These are phyloP conservation scores for Drosophila gaucha DNA, from an alignment of 2,888 invertebrate species.

Conservation along the genomic window DNA sequence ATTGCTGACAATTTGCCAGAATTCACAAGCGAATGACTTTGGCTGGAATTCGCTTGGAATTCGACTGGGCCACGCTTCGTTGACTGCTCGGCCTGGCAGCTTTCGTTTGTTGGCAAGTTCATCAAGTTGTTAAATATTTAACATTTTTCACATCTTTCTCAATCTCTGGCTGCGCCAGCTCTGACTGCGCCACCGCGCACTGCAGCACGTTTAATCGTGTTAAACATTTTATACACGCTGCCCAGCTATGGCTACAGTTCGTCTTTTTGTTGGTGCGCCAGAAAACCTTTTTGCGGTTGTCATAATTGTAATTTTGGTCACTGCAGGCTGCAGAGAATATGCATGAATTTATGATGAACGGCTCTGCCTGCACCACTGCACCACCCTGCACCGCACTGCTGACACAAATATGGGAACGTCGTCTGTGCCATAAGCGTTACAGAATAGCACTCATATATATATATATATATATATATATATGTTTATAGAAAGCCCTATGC, in stretches of 20 bases:
- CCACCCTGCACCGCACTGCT: constrained; percentile 17
- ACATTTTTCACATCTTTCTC: constrained; percentile 50
- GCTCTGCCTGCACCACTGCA: constrained; percentile 1
- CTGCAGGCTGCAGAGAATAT: constrained; percentile 73
- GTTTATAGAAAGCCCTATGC: constrained; percentile 13
- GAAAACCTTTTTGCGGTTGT: constrained; percentile 80
- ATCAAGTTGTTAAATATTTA: constrained; percentile 68
- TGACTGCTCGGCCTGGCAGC: constrained; percentile 38
- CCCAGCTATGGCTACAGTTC: constrained; percentile 5
- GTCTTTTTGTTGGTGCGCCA: constrained; percentile 74
- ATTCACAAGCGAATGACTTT: constrained; percentile 57
- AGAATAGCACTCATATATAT: constrained; percentile 31
- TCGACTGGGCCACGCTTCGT: constrained; percentile 64
- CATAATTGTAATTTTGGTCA: constrained; percentile 80
- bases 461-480: constrained; percentile 15
- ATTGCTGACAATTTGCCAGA: constrained; percentile 65
- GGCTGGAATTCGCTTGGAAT: constrained; percentile 60
- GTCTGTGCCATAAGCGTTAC: constrained; percentile 59
- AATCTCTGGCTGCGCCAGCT: not conserved
- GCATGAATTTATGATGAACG: constrained; percentile 79
- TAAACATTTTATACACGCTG: constrained; percentile 73
- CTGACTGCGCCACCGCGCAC: constrained; percentile 13
- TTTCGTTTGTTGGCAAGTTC: constrained; percentile 55
- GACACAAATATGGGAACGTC: constrained; percentile 64
- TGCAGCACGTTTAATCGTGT: constrained; percentile 76